These are phyloP conservation scores for Seriola quinqueradiata DNA, from an alignment of 2,113 vertebrate genomes.

Conservation along the genomic window DNA sequence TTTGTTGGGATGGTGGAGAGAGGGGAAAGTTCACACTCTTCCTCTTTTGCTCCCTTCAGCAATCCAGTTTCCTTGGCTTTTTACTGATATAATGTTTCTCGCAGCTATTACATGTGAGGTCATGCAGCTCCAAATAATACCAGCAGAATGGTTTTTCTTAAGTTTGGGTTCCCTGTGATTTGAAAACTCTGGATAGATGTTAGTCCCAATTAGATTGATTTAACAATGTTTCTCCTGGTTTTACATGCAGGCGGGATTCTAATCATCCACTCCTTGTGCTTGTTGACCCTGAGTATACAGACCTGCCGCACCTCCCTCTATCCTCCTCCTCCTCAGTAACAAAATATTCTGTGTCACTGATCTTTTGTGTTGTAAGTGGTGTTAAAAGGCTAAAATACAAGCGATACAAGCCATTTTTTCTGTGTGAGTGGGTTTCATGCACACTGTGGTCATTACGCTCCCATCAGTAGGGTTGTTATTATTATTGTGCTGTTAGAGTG, in stretches of 20 bases:
- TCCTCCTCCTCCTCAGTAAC: not conserved
- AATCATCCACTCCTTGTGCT: not conserved
- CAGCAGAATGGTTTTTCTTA: not conserved
- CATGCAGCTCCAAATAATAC: not conserved
- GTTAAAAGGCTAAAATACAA: not conserved
- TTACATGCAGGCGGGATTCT: not conserved
- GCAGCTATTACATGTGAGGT: not conserved
- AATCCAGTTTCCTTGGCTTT: not conserved
- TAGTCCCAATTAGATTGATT: not conserved
- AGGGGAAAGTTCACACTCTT: too few relatives aligned
- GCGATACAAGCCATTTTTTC: not conserved
- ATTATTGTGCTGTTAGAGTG: not conserved
- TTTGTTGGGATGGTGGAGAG: too few relatives aligned
- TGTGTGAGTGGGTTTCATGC: not conserved
- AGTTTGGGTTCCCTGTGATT: not conserved
- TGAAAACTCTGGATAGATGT: not conserved
- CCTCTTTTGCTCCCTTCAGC: too few relatives aligned
- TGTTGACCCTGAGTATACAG: not conserved
- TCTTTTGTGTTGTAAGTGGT: not conserved
- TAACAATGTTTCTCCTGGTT: too few relatives aligned
- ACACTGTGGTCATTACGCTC: not conserved
- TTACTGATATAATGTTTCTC: not conserved
- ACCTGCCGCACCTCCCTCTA: not conserved
- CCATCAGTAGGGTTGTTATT: not conserved
- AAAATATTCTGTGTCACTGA: not conserved